Base-by-base conservation (phyloP, 2,888 invertebrate genomes). In the Torymus texanus region DNA sequence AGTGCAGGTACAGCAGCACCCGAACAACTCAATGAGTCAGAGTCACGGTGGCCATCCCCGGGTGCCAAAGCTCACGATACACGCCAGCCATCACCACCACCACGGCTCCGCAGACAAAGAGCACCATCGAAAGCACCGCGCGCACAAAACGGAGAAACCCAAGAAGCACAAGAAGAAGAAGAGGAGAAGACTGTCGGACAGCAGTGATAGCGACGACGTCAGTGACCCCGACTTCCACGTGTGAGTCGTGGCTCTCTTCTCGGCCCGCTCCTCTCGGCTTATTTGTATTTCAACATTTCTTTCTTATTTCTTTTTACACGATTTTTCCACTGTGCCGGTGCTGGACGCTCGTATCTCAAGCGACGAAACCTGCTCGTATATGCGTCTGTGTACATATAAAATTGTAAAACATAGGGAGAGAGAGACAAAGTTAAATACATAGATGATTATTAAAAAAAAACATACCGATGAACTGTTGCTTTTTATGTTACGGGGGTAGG, bases 191-290 rank as follows among this genome's bases (percentile, higher is more conserved):
- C 87, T 89, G 76, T 88, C 89, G 83, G 89, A 90, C 68, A 89
- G 87, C 83, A 90, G 90, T 81, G 94, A 94, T 82, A 93, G 93
- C 90, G 94, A 93, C 84, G 93, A 94, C 89, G 92, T 90, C 88
- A 94, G 94, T 91, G 94, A 94, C 88, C 92, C 92, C 84, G 92
- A 92, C 85, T 90, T 86, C 85, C 87, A 88, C 82, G 89, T 88
- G 87, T 90, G 87, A 89, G 87, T 81, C 75, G 62, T 51, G 51
- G 68, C n/a, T 21, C 11, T 70, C 53, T 63, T 63, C 29, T 65
- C 56, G 50, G 53, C 12, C 10, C 50, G 53, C 53, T 21, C 14
- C 74, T 70, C 18, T 78, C 55, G 29, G 29, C 51, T 63, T 12
- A n/a, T 41, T 41, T 18, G 50, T 65, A 51, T 63, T 51, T 41